These are phyloP conservation scores for Operophtera brumata DNA, from an alignment of 2,888 invertebrate species.

Conservation along the genomic window DNA sequence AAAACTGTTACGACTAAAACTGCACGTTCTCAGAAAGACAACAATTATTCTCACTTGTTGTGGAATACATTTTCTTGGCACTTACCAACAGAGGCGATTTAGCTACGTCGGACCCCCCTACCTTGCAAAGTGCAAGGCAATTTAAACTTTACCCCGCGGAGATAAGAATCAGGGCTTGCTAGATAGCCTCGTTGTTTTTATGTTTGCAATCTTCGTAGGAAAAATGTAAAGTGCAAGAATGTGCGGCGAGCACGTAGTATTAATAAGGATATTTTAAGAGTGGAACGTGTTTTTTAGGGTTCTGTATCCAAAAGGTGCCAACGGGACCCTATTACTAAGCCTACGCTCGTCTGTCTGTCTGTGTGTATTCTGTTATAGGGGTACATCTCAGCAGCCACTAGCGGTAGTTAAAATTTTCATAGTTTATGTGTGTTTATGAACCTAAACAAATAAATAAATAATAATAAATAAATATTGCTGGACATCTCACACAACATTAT, in stretches of 20 bases:
- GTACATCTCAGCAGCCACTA: no score
- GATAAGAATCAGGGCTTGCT: conserved; percentile 41
- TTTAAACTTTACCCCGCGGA: conserved; percentile 53
- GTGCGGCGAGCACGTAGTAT: conserved; percentile 54
- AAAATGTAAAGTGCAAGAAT: conserved; percentile 67
- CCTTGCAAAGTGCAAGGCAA: conserved; percentile 41
- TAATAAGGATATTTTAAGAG: conserved; percentile 39
- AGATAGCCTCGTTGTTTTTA: conserved; percentile 37
- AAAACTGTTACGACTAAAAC: conserved; percentile 56
- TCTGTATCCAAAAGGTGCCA: no score
- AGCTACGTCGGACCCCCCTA: conserved; percentile 59
- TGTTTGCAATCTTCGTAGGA: conserved; percentile 52
- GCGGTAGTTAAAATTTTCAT: no score
- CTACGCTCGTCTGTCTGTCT: no score
- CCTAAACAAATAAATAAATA: no score
- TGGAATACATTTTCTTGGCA: conserved; percentile 74
- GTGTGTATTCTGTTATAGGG: no score
- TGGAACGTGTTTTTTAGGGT: no score
- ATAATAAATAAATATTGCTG: no score
- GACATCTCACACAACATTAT: no score
- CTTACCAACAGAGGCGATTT: conserved; percentile 73
- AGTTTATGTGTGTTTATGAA: no score
- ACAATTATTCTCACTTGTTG: conserved; percentile 76
- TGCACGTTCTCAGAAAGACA: conserved; percentile 53
- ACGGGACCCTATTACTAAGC: no score